These are phyloP conservation scores for Calidris pygmaea DNA, from an alignment of 2,113 vertebrate genomes.

Conservation along the genomic window DNA sequence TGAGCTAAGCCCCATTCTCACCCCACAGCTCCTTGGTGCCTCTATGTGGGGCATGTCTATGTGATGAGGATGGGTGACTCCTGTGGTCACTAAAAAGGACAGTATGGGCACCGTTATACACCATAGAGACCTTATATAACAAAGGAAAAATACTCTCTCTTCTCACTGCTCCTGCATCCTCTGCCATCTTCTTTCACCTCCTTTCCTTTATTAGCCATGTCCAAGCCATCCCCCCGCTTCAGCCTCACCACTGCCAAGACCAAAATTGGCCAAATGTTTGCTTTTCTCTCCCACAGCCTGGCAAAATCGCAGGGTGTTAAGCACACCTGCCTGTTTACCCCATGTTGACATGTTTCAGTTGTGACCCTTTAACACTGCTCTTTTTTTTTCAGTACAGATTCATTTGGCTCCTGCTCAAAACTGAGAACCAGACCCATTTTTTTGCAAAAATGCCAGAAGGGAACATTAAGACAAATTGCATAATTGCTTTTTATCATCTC, in stretches of 20 bases:
- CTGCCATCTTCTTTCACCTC: background rate
- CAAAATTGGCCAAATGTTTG: background rate
- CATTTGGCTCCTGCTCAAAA: background rate
- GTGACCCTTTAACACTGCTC: background rate
- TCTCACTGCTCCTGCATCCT: background rate
- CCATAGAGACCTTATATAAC: background rate
- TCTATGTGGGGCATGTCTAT: rapidly evolving
- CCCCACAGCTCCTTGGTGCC: background rate
- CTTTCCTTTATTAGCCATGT: background rate
- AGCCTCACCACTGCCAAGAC: background rate
- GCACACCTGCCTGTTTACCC: background rate
- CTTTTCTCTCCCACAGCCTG: background rate
- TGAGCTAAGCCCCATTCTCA: background rate
- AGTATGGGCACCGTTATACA: background rate
- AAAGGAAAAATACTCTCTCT: background rate
- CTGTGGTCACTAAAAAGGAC: background rate
- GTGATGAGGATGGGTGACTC: background rate
- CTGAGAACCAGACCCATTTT: background rate
- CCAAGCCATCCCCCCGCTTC: background rate
- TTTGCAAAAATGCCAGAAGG: background rate
- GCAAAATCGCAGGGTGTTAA: background rate
- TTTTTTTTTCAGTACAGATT: background rate
- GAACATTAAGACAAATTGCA: background rate
- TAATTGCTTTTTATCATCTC: background rate
- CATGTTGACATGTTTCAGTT: background rate